A percentile compares a stretch with the other conserved stretches of the same genome.
Evolutionary conservation across 2,888 invertebrate genomes (phyloP).

Genomic region (Euspilapteryx auroguttella): DNA sequence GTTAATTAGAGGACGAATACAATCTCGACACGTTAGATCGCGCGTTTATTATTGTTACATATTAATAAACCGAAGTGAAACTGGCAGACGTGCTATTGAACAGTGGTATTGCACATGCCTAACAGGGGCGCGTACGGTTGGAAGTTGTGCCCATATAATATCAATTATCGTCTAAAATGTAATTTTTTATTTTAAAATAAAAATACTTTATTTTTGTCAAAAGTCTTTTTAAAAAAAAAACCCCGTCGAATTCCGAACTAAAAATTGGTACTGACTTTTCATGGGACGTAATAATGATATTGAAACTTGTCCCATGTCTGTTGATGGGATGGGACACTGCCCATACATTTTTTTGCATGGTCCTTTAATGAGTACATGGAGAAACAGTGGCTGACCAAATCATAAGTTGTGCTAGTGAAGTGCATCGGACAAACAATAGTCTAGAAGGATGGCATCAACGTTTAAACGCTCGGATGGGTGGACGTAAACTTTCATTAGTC

Average conservation of each 20-base stretch:
- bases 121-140: conserved; percentile 1
- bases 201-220: too few species aligned
- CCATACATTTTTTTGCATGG: too few species aligned
- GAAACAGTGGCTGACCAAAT: conserved; percentile 1
- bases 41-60: conserved; percentile 5
- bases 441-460: background rate
- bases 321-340: too few species aligned
- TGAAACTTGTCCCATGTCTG: too few species aligned
- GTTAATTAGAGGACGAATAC: conserved; percentile 4
- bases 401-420: conserved; percentile 1
- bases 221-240: too few species aligned
- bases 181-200: too few species aligned
- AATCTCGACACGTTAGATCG: conserved; percentile 3
- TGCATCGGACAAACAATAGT: background rate
- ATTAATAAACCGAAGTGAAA: conserved; percentile 2
- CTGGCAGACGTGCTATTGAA: conserved; percentile 1
- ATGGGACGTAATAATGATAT: too few species aligned
- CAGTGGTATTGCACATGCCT: conserved; percentile 2
- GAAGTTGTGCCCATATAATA: conserved; percentile 6
- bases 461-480: background rate
- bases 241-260: too few species aligned
- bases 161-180: too few species aligned
- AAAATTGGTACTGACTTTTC: too few species aligned
- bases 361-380: conserved; percentile 1
- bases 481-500: background rate